Percentiles rank a stretch among this genome's conserved stretches.
These are phyloP conservation scores for Diabrotica undecimpunctata DNA, from an alignment of 1,140 invertebrate species.

Conservation along the genomic window DNA sequence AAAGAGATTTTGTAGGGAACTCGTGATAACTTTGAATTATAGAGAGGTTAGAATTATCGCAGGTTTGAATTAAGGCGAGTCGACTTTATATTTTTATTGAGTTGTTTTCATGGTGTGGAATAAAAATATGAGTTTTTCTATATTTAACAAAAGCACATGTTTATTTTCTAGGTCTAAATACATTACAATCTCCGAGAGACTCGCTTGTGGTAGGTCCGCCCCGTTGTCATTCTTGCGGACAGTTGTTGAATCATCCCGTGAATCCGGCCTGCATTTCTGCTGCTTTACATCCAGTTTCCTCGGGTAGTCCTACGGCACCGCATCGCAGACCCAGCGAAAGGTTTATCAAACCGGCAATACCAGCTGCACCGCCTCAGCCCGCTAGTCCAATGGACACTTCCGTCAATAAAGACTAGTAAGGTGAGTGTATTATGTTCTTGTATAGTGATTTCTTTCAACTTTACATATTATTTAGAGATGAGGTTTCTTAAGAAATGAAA, in stretches of 20 bases:
- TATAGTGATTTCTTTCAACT: conserved; percentile 7
- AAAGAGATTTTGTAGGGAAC: no score
- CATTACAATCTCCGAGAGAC: conserved; percentile 46
- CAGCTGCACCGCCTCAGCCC: conserved; percentile 53
- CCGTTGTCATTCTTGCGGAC: conserved; percentile 72
- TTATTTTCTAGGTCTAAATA: background rate
- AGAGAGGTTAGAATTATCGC: no score
- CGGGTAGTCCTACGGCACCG: conserved; percentile 40
- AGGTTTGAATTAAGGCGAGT: no score
- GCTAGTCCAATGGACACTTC: conserved; percentile 68
- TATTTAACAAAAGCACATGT: background rate
- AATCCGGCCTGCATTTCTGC: conserved; percentile 45
- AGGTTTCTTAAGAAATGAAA: no score
- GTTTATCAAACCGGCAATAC: conserved; percentile 74
- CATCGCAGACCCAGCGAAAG: conserved; percentile 66
- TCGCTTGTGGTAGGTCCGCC: conserved; percentile 60
- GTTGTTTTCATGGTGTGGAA: no score
- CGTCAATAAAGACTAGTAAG: conserved; percentile 42
- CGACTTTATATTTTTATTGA: no score
- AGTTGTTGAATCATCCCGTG: conserved; percentile 52
- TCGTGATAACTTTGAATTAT: no score
- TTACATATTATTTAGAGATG: no score
- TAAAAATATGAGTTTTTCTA: no score
- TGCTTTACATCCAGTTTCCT: conserved; percentile 27
- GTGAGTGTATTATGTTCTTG: conserved; percentile 10